A percentile compares a stretch with the other conserved stretches of the same genome.
phyloP scores from a whole-genome alignment of 2,113 vertebrate genomes.

The Natator depressus region DNA sequence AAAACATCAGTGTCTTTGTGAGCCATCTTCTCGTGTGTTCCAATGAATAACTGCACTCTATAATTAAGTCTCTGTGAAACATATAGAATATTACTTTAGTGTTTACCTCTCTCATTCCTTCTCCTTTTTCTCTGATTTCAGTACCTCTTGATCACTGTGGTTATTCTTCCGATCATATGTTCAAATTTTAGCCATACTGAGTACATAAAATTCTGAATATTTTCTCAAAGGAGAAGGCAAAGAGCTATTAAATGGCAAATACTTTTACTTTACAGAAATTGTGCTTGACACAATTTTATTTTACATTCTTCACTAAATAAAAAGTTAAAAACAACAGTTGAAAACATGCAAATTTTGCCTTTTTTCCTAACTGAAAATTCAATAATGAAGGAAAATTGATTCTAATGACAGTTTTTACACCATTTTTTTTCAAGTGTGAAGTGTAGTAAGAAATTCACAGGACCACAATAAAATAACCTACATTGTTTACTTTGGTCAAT shows the following conservation, averaged over 20 bases:
- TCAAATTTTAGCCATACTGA: background rate
- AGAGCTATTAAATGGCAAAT: background rate
- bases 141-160: background rate
- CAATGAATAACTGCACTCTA: background rate
- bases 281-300: background rate
- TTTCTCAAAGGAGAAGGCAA: background rate
- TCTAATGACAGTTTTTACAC: background rate
- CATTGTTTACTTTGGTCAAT: background rate
- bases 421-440: background rate
- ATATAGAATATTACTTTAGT: background rate
- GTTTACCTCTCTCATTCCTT: conserved; percentile 12
- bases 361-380: background rate
- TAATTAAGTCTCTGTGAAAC: background rate
- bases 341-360: background rate
- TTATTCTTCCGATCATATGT: background rate
- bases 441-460: background rate
- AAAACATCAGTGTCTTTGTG: conserved; percentile 11
- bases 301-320: background rate
- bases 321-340: background rate
- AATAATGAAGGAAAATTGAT: background rate
- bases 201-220: background rate
- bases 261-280: background rate
- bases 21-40: conserved; percentile 4
- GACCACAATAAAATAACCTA: background rate
- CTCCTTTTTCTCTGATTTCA: background rate